phyloP scores from a whole-genome alignment of 2,888 invertebrate species.

The Caenorhabditis wallacei region DNA sequence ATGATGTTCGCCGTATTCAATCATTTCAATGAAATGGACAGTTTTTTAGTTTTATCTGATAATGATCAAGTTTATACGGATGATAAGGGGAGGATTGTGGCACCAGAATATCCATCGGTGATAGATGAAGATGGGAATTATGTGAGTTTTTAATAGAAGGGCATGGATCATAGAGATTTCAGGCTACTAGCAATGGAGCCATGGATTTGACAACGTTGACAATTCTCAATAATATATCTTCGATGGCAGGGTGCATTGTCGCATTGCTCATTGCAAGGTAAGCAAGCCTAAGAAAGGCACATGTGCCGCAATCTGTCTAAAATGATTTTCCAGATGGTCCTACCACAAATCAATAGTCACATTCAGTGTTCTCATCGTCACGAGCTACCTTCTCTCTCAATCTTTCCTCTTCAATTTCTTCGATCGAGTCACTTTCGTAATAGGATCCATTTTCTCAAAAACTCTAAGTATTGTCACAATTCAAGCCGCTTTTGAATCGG shows the following conservation, averaged over 20 bases:
- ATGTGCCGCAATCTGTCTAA: too few species aligned
- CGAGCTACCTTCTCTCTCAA: constrained; percentile 22
- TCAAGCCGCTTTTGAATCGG: constrained; percentile 30
- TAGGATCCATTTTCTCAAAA: constrained; percentile 1
- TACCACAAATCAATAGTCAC: constrained; percentile 14
- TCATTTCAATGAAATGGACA: constrained; percentile 20
- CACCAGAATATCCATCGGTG: constrained; percentile 11
- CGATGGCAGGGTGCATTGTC: constrained; percentile 10
- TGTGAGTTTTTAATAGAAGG: constrained; percentile 6
- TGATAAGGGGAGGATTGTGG: not conserved
- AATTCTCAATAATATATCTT: constrained; percentile 15
- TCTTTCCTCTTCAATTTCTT: constrained; percentile 36
- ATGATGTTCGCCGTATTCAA: constrained; percentile 16
- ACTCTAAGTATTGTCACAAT: constrained; percentile 1
- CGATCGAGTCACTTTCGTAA: constrained; percentile 24
- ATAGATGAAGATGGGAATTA: constrained; percentile 10
- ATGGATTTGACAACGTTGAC: constrained; percentile 12
- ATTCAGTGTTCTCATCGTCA: constrained; percentile 8
- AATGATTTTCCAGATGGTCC: constrained; percentile 14
- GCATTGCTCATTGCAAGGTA: constrained; percentile 23
- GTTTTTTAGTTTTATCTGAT: constrained; percentile 7
- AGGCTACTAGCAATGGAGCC: constrained; percentile 27
- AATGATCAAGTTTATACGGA: constrained; percentile 17
- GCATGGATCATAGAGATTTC: not conserved
- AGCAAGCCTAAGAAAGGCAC: too few species aligned